Base-by-base conservation (phyloP, 2,113 vertebrate genomes). In the Python bivittatus region DNA sequence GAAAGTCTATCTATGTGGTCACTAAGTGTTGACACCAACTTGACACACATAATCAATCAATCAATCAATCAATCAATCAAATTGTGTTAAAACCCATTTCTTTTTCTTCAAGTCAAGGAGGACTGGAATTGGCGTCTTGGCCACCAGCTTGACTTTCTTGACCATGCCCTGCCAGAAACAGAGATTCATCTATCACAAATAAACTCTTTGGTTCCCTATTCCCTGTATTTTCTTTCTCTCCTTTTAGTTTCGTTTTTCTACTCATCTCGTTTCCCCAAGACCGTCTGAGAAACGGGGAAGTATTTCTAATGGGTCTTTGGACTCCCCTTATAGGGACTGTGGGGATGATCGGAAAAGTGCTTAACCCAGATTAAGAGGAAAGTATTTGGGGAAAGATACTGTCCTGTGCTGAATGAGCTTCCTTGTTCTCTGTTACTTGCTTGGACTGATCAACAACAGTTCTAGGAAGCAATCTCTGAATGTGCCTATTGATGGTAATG, bases 401-500 rank as follows among this genome's bases (percentile, higher is more conserved):
- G 12, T 12, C 10, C 52, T 2, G 1, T 3, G 3, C 12, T 86
- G n/a, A 88, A 61, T 53, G 25, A 64, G 2, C 57, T 0, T 12
- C 48, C 44, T 88, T 87, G 61, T 87, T 87, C 89, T 52, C 64
- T 5, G 10, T n/a, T 56, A 38, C 29, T 38, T n/a, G 8, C 53
- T 83, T 17, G 9, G 48, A 20, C 20, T 1, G 1, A 84, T 27
- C 15, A 8, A 22, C 15, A 1, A 29, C 60, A n/a, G 72, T 89
- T 60, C 33, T 42, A 61, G 57, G 42, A 9, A 48, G 17, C 68
- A 4, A 3, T 20, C 42, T 48, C 20, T 92, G 91, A 92, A 89
- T 92, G 72, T 84, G 87, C 42, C 72, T 17, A 91, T 90, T 93
- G 85, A 90, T 33, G 42, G 29, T 29, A 12, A n/a, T n/a, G n/a